Conservation (phyloP, 1,140 invertebrate genomes). For the Rhopalosiphum padi region DNA sequence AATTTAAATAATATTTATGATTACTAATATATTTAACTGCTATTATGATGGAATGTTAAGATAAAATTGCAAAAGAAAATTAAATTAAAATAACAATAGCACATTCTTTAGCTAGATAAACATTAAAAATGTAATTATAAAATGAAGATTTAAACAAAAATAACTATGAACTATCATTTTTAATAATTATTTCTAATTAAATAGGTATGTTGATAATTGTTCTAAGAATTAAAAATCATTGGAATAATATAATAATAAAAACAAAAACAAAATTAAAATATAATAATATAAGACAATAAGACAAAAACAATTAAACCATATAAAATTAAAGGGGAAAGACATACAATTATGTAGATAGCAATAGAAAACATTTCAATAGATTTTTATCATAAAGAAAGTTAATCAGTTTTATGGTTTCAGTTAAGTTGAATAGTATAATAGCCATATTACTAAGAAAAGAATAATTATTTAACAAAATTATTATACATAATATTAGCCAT, state of each 20-base stretch:
- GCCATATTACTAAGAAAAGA: not conserved
- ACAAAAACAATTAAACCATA: not conserved
- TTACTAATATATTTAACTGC: conserved; percentile 13
- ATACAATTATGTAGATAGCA: not conserved
- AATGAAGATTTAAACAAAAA: conserved; percentile 41
- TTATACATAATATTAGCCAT: not conserved
- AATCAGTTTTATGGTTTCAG: not conserved
- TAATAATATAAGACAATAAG: not conserved
- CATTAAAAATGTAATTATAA: conserved; percentile 37
- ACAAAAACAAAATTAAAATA: conserved; percentile 37
- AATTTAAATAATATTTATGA: conserved; percentile 26
- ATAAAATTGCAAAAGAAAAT: conserved; percentile 46
- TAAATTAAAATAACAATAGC: conserved; percentile 17
- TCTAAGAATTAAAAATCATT: conserved; percentile 33
- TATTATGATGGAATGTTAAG: conserved; percentile 34
- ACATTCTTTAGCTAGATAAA: conserved; percentile 37
- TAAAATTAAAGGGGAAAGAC: not conserved
- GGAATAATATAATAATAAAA: conserved; percentile 22
- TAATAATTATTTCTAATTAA: conserved; percentile 43
- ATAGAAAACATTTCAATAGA: not conserved
- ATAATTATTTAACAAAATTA: not conserved
- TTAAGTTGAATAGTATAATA: not conserved
- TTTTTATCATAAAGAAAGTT: not conserved
- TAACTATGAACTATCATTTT: conserved; percentile 28
- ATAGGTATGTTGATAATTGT: conserved; percentile 45